Base-by-base conservation (phyloP, 2,113 vertebrate genomes). In the Cyprinodon tularosa region DNA sequence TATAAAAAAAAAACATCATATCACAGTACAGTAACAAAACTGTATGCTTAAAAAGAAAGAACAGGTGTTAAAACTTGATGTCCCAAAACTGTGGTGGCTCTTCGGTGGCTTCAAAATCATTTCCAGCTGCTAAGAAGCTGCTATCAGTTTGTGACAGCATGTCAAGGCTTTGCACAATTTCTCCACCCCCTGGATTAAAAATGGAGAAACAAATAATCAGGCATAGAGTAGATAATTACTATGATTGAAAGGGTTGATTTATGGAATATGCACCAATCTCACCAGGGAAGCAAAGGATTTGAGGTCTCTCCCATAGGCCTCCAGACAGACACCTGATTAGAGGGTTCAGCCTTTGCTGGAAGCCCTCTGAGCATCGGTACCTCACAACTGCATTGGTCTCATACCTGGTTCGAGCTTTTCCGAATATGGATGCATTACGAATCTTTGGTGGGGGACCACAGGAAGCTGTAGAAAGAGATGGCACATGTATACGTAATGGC, bases 381-480 rank as follows among this genome's bases (percentile, higher is more conserved):
- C 97, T 95, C 0, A 96, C 77, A 2, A 93, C 84, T 0, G 96
- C 92, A 3, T 94, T 90, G 3, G 95, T 93, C 76, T 95, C 96
- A 4, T 98, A 97, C 64, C 88, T 95, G 62, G 82, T 93, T 45
- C 93, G 95, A 4, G 88, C 76, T 77, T 89, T 95, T 69, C 98
- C 96, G 4, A 96, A 97, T 62, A 93, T 87, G 0, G 74, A 94
- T 22, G 97, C 90, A 0, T 96, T 91, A 60, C 88, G 84, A 62
- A 98, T 68, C 6, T 90, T 79, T 0, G 98, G 97, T 8, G 97
- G 98, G 0, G 94, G 88, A 8, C 96, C 94, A 2, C 98, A 99
- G 9, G 94, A 92, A 1, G 93, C 95, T 95, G 84, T 72, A 15
- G 44, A 68, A 66, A 71, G 29, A 78, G 38, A 61, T 10, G 0